Percentiles rank a stretch among this genome's conserved stretches.
phyloP scores from a whole-genome alignment of 2,888 invertebrate species.

The Byasa hedistus region DNA sequence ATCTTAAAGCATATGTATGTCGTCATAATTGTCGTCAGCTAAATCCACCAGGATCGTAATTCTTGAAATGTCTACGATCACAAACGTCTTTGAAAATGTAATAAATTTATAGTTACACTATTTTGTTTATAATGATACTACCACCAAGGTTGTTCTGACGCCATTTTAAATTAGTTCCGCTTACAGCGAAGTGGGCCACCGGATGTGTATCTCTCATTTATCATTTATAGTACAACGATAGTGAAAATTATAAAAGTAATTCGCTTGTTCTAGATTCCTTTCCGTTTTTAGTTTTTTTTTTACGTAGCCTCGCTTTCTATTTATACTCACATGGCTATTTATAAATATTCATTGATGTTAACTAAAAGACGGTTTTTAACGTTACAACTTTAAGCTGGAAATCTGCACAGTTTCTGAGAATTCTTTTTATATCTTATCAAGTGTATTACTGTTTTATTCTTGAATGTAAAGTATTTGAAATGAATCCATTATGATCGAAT shows the following conservation, averaged over 20 bases:
- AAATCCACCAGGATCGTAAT: too few species aligned
- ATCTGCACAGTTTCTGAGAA: too few species aligned
- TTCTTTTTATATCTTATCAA: too few species aligned
- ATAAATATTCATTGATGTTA: neutral
- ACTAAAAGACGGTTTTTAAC: neutral
- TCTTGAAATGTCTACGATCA: too few species aligned
- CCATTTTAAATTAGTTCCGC: slow-evolving; percentile 60
- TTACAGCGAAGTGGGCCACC: slow-evolving; percentile 53
- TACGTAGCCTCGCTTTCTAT: slow-evolving; percentile 29
- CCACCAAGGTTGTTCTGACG: slow-evolving; percentile 43
- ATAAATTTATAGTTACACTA: too few species aligned
- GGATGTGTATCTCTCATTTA: slow-evolving; percentile 49
- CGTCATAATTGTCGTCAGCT: too few species aligned
- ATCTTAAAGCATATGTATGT: too few species aligned
- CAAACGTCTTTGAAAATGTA: too few species aligned
- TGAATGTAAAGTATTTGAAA: too few species aligned
- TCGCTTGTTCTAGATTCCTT: slow-evolving; percentile 1
- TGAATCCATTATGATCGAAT: too few species aligned
- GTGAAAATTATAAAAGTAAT: slow-evolving; percentile 31
- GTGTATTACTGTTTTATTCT: too few species aligned
- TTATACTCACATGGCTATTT: neutral
- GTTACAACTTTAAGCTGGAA: too few species aligned
- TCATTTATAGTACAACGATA: slow-evolving; percentile 39
- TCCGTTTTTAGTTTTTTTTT: slow-evolving; percentile 17
- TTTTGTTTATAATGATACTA: neutral